phyloP scores from a whole-genome alignment of 2,888 invertebrate genomes.

The Tinea semifulvella region DNA sequence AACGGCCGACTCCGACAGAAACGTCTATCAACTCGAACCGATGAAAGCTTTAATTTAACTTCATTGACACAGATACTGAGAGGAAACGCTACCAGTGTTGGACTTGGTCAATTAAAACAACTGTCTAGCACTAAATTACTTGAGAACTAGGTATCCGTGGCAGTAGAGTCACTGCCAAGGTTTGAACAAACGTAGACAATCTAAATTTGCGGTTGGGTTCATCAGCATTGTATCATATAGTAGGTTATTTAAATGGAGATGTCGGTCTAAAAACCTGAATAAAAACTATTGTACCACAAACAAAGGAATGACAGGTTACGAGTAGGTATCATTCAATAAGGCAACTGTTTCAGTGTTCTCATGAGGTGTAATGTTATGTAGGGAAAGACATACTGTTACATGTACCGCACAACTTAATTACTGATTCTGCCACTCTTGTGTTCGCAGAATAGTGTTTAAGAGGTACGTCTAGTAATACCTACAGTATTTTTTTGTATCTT shows the following conservation, averaged over 20 bases:
- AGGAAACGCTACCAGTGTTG: conserved; percentile 13
- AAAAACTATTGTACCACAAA: conserved; percentile 40
- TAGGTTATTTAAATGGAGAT: conserved; percentile 3
- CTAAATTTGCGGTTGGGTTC: conserved; percentile 12
- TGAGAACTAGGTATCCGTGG: conserved; percentile 28
- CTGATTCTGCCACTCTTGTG: conserved; percentile 1
- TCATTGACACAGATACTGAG: conserved; percentile 24
- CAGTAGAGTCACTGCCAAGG: conserved; percentile 36
- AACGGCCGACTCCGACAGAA: background rate
- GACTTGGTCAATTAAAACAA: conserved; percentile 13
- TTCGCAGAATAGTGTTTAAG: background rate
- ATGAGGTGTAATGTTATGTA: conserved; percentile 22
- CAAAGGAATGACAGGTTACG: conserved; percentile 52
- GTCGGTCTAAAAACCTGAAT: conserved; percentile 29
- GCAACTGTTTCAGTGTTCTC: conserved; percentile 30
- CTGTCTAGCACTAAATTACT: conserved; percentile 11
- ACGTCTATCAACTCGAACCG: conserved; percentile 13
- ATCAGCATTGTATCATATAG: conserved; percentile 6
- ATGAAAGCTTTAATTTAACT: conserved; percentile 26
- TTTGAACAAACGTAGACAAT: conserved; percentile 18
- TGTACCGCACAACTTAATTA: conserved; percentile 17
- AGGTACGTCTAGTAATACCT: background rate
- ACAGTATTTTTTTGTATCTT: background rate
- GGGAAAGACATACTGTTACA: conserved; percentile 34
- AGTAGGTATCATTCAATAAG: conserved; percentile 25